Conservation (phyloP, 2,797 vertebrate species). For the Benthosema pterotum region DNA sequence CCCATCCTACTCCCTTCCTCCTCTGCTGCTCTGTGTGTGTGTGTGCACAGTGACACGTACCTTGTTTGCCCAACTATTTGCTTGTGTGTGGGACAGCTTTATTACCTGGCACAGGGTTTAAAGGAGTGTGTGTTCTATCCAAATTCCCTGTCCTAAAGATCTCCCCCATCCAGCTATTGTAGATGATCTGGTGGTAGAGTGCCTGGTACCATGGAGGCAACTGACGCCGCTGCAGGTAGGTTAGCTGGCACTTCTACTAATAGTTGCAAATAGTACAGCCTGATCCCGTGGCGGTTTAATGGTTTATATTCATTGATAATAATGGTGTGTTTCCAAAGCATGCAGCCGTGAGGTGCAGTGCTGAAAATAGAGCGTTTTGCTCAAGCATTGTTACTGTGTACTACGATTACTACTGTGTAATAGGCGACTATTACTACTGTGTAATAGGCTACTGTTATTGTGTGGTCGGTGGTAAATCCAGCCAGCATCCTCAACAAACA, state of each 20-base stretch:
- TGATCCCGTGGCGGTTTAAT: not conserved
- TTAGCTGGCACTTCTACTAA: not conserved
- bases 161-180: not conserved
- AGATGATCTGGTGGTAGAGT: too few species aligned
- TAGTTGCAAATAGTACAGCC: not conserved
- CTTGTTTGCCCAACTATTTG: conserved; percentile 17
- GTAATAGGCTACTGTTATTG: too few species aligned
- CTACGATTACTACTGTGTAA: too few species aligned
- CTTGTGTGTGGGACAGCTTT: conserved; percentile 32
- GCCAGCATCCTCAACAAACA: too few species aligned
- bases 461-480: too few species aligned
- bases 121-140: not conserved
- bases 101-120: conserved; percentile 43
- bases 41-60: conserved; percentile 75
- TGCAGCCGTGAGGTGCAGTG: too few species aligned
- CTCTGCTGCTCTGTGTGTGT: not conserved
- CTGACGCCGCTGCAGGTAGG: conserved; percentile 70
- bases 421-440: too few species aligned
- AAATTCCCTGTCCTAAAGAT: conserved; percentile 2
- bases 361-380: too few species aligned
- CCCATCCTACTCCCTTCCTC: conserved; percentile 3
- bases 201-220: conserved; percentile 70
- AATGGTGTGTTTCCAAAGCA: conserved; percentile 20
- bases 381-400: too few species aligned
- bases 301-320: not conserved